Evolutionary conservation across 2,797 vertebrate genomes (phyloP), one percentile per base, ranked within the genome.

Genomic region (Emys orbicularis): DNA sequence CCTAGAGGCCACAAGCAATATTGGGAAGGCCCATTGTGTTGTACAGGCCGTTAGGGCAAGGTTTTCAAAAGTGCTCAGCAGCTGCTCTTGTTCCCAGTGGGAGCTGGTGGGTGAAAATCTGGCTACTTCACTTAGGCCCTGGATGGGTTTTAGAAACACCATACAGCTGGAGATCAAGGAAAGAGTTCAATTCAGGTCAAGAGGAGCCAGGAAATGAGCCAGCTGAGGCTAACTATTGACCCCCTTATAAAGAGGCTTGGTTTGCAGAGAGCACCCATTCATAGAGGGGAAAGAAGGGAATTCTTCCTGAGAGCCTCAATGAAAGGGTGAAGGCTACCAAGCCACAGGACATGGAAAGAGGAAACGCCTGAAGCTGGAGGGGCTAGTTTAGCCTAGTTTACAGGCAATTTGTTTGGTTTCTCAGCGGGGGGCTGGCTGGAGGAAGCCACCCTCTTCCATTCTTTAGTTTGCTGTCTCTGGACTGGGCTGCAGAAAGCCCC

Each of bases 111-210:
- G 27, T 77, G 34, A 79, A 59, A 59, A 87, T 76, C 91, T 54
- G 12, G 8, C 8, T 7, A 2, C n/a, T 95, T 87, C 13, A 61
- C 23, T 83, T 11, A 18, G 52, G 86, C 21, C 68, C 4, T 1
- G 59, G 91, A 76, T 81, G 72, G 92, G 37, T 15, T 49, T 13
- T 18, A 92, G 89, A 52, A 94, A 6, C 49, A 90, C 81, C 25
- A 8, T 77, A 8, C 10, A 44, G 12, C 59, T 44, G 79, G 52
- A 90, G 7, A 85, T 9, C 34, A 37, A 68, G 34, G n/a, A 11
- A 6, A 18, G 54, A 53, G 72, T 47, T 47, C 16, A 87, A 16
- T 16, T 91, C 29, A 47, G 89, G 57, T 41, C 21, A 86, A 86
- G 37, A 7, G 15, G 61, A 90, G 79, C 11, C 37, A 12, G 72